Evolutionary conservation across 2,113 vertebrate genomes (phyloP).

Genomic region (Centropus bengalensis): DNA sequence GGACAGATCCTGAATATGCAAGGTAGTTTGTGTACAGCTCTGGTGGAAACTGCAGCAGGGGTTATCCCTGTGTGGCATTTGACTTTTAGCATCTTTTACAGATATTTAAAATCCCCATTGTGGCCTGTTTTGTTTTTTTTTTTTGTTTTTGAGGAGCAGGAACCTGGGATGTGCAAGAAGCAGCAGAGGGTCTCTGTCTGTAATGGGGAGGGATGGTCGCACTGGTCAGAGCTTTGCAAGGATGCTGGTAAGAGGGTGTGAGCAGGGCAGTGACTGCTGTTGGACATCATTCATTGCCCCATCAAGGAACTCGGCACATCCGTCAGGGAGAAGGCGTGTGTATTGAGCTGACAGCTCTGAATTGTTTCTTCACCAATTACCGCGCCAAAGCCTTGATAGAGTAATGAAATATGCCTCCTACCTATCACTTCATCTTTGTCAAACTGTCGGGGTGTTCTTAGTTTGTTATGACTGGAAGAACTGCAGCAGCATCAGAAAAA

Average conservation of each 20-base stretch:
- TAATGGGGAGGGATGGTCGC: rapidly evolving
- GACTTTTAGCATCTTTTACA: background rate
- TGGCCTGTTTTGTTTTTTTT: too few relatives aligned
- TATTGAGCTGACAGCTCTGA: conserved; percentile 56
- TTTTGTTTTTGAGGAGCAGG: rapidly evolving
- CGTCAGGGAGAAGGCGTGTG: conserved; percentile 43
- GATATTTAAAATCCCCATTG: background rate
- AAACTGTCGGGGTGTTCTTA: conserved; percentile 9
- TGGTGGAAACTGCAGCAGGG: background rate
- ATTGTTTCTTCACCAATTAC: conserved; percentile 69
- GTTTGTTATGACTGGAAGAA: conserved; percentile 27
- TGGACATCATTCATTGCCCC: background rate
- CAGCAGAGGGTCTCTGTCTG: rapidly evolving
- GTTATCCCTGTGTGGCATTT: background rate
- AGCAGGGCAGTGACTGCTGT: rapidly evolving
- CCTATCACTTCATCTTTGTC: conserved; percentile 68
- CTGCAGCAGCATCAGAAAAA: background rate
- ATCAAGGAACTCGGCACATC: background rate
- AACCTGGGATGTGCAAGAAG: background rate
- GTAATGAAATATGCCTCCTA: conserved; percentile 69
- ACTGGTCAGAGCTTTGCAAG: background rate
- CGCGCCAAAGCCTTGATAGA: conserved; percentile 31
- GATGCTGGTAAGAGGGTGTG: background rate
- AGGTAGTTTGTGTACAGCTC: background rate
- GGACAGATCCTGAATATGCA: rapidly evolving